phyloP scores from a whole-genome alignment of 2,888 invertebrate genomes.

The Agriotes lineatus region DNA sequence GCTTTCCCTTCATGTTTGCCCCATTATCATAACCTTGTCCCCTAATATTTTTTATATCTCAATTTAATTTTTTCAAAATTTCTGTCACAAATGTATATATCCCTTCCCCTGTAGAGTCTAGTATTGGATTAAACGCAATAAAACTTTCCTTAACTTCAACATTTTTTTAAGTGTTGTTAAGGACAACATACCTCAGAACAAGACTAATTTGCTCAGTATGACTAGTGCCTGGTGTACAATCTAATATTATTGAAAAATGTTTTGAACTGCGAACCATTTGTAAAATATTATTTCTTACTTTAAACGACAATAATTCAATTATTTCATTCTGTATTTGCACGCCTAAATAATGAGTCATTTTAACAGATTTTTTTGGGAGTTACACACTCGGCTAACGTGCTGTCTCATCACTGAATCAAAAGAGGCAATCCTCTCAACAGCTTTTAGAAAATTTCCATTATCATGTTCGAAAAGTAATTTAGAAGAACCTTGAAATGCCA shows the following conservation, averaged over 20 bases:
- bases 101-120: no score
- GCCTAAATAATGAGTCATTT: conserved; percentile 40
- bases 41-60: no score
- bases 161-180: no score
- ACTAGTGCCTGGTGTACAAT: conserved; percentile 21
- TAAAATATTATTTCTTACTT: conserved; percentile 36
- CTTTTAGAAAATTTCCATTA: conserved; percentile 46
- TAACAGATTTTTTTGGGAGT: neutral
- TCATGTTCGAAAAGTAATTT: conserved; percentile 36
- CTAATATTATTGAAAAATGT: neutral
- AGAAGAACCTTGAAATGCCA: conserved; percentile 42
- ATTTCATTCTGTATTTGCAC: conserved; percentile 42
- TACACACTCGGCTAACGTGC: neutral
- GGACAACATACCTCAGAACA: no score
- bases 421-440: conserved; percentile 39
- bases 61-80: no score
- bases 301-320: conserved; percentile 29
- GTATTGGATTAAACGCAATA: no score
- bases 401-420: conserved; percentile 22
- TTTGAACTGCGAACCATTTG: conserved; percentile 1
- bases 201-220: conserved; percentile 27
- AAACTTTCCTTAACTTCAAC: no score
- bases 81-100: no score
- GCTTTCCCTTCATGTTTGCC: no score
- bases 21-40: no score